Base-by-base conservation (phyloP, 1,140 invertebrate genomes). In the Teleogryllus occipitalis region DNA sequence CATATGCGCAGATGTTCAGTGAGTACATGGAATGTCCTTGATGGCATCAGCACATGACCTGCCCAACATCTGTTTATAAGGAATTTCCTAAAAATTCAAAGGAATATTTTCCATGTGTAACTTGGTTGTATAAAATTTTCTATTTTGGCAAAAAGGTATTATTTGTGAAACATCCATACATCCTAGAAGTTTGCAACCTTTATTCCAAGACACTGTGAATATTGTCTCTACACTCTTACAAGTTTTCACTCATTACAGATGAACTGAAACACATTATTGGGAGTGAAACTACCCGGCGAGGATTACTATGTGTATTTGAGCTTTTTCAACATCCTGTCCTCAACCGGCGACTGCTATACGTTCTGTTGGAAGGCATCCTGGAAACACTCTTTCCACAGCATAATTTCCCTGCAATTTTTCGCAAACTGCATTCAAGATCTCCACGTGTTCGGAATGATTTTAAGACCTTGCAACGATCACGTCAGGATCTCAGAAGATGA, bases 211-310 rank as follows among this genome's bases (percentile, higher is more conserved):
- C 5, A 39, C 5, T 39, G 27, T 39, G 27, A 39, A 5, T 39
- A 39, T 39, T 39, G 27, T 39, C 27, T 2, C 5, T 39, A 65
- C 18, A 18, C 7, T 3, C 10, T 65, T 65, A 65, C 54, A 14
- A 65, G 54, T 65, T 10, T 65, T 0, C 54, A 14, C 54, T 65
- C 18, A 84, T 89, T 79, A 12, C 74, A 90, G 96, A 98, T 88
- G 96, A 98, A 86, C 86, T 98, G 77, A 93, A 95, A 84, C 94
- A 96, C 85, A 93, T 98, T 82, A 93, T 98, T 81, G 97, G 97
- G 2, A 94, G 93, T 81, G 95, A 97, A 83, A 96, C 96, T 8
- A 95, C 95, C 8, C 87, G 94, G 47, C 90, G 92, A 79, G 97
- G 97, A n/a, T 87, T 98, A 1, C 86, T 95, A n/a, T 92, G 92